Evolutionary conservation across 1,140 invertebrate genomes (phyloP).

Genomic region (Macrostomum lignano): DNA sequence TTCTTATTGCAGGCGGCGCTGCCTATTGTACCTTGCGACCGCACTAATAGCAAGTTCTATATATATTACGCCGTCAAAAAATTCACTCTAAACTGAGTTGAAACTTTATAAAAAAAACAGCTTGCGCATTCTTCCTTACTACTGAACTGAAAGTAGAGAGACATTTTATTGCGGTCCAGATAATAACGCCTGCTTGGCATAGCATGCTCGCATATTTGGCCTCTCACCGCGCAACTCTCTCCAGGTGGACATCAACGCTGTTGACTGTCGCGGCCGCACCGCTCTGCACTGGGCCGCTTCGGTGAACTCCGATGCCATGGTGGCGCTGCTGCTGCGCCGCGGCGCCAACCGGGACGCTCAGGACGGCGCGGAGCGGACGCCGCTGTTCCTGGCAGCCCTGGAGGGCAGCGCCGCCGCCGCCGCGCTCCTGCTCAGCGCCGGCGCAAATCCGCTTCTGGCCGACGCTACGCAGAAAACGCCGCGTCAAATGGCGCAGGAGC

Average conservation of each 20-base stretch:
- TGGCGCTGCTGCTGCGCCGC: neutral
- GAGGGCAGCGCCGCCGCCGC: neutral
- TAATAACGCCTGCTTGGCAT: too few species aligned
- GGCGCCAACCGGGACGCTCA: slow-evolving; percentile 2
- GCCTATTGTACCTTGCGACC: too few species aligned
- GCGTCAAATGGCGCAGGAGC: neutral
- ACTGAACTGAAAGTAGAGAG: too few species aligned
- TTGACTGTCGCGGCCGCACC: neutral
- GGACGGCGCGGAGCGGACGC: neutral
- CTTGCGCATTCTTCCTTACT: too few species aligned
- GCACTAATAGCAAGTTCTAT: too few species aligned
- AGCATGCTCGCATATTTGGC: too few species aligned
- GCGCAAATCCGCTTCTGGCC: neutral
- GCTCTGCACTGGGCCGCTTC: slow-evolving; percentile 4
- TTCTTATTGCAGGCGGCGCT: too few species aligned
- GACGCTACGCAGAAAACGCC: neutral
- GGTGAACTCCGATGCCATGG: neutral
- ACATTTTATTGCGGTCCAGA: too few species aligned
- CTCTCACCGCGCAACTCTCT: too few species aligned
- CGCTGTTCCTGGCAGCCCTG: neutral
- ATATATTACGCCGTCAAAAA: too few species aligned
- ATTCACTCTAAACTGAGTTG: too few species aligned
- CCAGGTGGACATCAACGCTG: slow-evolving; percentile 2
- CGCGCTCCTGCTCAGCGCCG: neutral
- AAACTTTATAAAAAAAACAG: too few species aligned